Evolutionary conservation across 1,140 invertebrate genomes (phyloP), one percentile per base, ranked within the genome.

Genomic region (Conopomorpha cramerella): DNA sequence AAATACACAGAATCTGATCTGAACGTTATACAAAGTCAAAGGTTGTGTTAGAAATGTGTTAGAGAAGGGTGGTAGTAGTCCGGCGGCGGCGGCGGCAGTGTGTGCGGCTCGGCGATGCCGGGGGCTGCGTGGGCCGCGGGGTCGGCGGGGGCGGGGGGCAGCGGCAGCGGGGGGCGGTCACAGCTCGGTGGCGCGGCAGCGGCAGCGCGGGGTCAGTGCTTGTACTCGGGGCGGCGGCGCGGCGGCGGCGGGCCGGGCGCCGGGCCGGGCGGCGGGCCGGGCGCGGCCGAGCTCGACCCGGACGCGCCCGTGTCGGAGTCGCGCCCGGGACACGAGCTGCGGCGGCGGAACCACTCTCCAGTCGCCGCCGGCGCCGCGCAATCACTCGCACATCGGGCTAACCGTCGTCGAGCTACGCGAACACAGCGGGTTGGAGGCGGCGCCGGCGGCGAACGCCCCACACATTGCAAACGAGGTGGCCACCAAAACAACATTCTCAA

Each of bases 321-420:
- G 44, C 46, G 36, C 46, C 43, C 41, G 51, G 41, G 52, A 47
- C 38, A 45, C 50, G 41, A 54, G 51, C 34, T 45, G 48, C 37
- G 54, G 60, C 39, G 18, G 54, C 57, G 49, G 61, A 30, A 49
- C 49, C 41, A 48, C 50, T 49, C 41, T 44, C 46, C 70, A 49
- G 67, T 64, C 58, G 79, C 81, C 55, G 84, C 84, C 55, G 86
- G 82, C 65, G 90, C 82, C 65, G 84, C 82, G 74, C 91, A 89
- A 80, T 92, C 90, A 87, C 89, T 92, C 80, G 88, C 91, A 87
- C 89, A 92, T 82, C 88, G 89, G 84, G 88, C 88, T 89, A 91
- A 84, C 84, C 88, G 88, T 87, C 87, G 88, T 87, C 90, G 88
- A 89, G 90, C 89, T 89, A 91, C 89, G 89, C 91, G 90, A 88